These are phyloP conservation scores for Carduelis carduelis DNA, from an alignment of 2,797 vertebrate species.

Conservation along the genomic window DNA sequence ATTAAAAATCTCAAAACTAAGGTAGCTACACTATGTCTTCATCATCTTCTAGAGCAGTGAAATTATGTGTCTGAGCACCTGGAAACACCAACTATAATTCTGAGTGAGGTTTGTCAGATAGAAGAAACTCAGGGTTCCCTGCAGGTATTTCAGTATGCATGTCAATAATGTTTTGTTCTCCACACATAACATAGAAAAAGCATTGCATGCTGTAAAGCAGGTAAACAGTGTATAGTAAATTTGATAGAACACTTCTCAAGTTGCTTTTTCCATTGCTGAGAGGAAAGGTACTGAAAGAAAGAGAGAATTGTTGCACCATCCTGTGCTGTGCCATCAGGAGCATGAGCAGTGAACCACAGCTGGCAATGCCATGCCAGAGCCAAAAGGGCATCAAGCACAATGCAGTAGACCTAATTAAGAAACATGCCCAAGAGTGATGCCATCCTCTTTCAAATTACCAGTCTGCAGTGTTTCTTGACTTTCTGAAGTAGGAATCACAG, in stretches of 20 bases:
- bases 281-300: not conserved
- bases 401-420: slow-evolving; percentile 21
- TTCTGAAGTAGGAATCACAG: not conserved
- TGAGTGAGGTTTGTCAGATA: not conserved
- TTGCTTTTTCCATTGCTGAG: not conserved
- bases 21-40: not conserved
- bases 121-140: not conserved
- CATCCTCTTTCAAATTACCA: not conserved
- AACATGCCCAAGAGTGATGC: slow-evolving; percentile 6
- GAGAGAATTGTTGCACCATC: not conserved
- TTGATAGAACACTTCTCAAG: not conserved
- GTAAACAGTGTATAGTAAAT: not conserved
- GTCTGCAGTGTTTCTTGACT: not conserved
- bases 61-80: not conserved
- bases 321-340: not conserved
- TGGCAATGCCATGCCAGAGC: slow-evolving; percentile 20
- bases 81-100: not conserved
- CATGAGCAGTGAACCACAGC: not conserved
- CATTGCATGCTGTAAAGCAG: not conserved
- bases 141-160: not conserved
- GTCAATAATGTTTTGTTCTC: not conserved
- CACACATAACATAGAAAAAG: not conserved
- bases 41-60: not conserved
- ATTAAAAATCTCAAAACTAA: not conserved
- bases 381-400: slow-evolving; percentile 26